phyloP scores from a whole-genome alignment of 2,888 invertebrate genomes.

The Coecobrya sp. region DNA sequence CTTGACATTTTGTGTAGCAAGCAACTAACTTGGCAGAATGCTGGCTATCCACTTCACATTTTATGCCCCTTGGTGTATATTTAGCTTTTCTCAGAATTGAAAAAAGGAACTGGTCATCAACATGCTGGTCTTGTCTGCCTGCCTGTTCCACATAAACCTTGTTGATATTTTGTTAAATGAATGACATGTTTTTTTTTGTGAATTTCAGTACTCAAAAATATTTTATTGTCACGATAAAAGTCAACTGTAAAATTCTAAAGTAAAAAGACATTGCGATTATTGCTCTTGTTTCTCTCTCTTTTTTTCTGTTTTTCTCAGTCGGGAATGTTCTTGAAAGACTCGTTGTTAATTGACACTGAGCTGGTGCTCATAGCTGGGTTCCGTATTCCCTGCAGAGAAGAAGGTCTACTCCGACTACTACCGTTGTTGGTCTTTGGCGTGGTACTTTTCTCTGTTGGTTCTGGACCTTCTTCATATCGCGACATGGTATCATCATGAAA shows the following conservation, averaged over 20 bases:
- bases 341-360: conserved; percentile 57
- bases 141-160: no score
- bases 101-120: no score
- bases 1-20: no score
- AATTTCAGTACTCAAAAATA: no score
- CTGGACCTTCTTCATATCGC: conserved; percentile 46
- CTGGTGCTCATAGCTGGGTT: conserved; percentile 64
- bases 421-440: neutral
- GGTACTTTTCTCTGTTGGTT: neutral
- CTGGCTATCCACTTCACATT: no score
- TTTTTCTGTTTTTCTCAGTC: neutral
- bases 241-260: neutral
- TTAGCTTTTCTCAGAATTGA: no score
- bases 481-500: conserved; percentile 69
- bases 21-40: no score
- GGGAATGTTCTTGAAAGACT: conserved; percentile 65
- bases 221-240: no score
- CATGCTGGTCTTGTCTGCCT: no score
- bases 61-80: no score
- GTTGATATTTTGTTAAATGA: no score
- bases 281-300: neutral
- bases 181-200: no score
- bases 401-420: neutral
- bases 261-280: neutral
- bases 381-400: conserved; percentile 26